phyloP scores from a whole-genome alignment of 2,797 vertebrate species.

The Vultur gryphus region DNA sequence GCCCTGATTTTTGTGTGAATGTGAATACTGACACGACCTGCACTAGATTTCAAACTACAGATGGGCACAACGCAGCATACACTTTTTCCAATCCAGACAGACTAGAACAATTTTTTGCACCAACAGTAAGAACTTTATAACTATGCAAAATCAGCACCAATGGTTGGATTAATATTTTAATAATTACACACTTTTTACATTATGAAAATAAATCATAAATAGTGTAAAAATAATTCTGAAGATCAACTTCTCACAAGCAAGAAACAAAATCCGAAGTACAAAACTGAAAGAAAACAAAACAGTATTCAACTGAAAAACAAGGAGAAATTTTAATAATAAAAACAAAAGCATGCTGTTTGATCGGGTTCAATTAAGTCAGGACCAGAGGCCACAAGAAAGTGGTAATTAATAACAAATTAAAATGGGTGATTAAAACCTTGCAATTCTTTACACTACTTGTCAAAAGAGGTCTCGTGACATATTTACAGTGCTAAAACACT shows the following conservation, averaged over 20 bases:
- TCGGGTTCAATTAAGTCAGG: constrained; percentile 49
- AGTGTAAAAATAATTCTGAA: constrained; percentile 87
- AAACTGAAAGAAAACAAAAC: constrained; percentile 70
- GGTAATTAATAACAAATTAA: constrained; percentile 63
- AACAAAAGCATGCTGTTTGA: constrained; percentile 61
- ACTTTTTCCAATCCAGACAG: background rate
- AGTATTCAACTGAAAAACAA: constrained; percentile 68
- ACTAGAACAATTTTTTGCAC: background rate
- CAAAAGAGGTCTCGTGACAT: constrained; percentile 52
- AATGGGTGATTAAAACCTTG: constrained; percentile 52
- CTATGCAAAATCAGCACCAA: constrained; percentile 61
- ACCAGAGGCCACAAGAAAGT: constrained; percentile 62
- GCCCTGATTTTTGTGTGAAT: background rate
- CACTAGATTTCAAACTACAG: background rate
- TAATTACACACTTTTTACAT: constrained; percentile 85
- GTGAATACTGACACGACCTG: background rate
- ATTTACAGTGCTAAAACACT: constrained; percentile 70
- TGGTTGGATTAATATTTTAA: constrained; percentile 77
- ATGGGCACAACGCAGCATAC: background rate
- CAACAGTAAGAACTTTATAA: constrained; percentile 57
- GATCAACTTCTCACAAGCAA: constrained; percentile 83
- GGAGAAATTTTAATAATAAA: constrained; percentile 64
- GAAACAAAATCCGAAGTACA: constrained; percentile 73
- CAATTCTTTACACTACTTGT: constrained; percentile 61
- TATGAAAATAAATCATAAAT: constrained; percentile 87